Evolutionary conservation across 2,113 vertebrate species (phyloP).

Genomic region (Phrynocephalus versicolor): DNA sequence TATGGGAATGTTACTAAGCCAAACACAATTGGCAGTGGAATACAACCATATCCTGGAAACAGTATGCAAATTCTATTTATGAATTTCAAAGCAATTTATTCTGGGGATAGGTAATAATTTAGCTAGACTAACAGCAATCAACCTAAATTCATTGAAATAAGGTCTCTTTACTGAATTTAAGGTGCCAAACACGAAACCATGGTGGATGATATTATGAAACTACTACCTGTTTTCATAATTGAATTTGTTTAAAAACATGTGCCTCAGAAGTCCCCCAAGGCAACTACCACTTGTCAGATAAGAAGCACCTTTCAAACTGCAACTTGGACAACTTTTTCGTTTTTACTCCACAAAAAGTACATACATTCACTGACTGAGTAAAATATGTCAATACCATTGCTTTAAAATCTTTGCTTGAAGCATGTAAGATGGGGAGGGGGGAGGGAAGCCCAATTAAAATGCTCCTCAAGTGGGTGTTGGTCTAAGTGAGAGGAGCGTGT

Average conservation of each 20-base stretch:
- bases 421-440: conserved; percentile 37
- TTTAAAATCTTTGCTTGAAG: conserved; percentile 35
- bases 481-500: conserved; percentile 41
- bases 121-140: conserved; percentile 1
- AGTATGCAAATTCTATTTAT: neutral
- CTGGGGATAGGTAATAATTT: neutral
- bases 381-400: conserved; percentile 32
- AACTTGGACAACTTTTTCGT: conserved; percentile 18
- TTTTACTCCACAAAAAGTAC: conserved; percentile 42
- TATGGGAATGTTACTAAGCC: neutral
- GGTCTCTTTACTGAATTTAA: conserved; percentile 10
- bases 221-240: conserved; percentile 57
- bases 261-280: conserved; percentile 12
- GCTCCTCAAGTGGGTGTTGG: conserved; percentile 23
- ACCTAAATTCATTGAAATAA: neutral
- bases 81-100: neutral
- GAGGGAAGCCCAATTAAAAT: conserved; percentile 35
- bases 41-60: neutral
- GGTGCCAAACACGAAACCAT: conserved; percentile 1
- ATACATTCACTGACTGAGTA: conserved; percentile 12
- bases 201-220: conserved; percentile 45
- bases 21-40: neutral
- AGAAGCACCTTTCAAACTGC: conserved; percentile 30
- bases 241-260: conserved; percentile 28
- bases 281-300: conserved; percentile 19